Evolutionary conservation across 2,888 invertebrate species (phyloP), one percentile per base, ranked within the genome.

Genomic region (Gibbula magus): DNA sequence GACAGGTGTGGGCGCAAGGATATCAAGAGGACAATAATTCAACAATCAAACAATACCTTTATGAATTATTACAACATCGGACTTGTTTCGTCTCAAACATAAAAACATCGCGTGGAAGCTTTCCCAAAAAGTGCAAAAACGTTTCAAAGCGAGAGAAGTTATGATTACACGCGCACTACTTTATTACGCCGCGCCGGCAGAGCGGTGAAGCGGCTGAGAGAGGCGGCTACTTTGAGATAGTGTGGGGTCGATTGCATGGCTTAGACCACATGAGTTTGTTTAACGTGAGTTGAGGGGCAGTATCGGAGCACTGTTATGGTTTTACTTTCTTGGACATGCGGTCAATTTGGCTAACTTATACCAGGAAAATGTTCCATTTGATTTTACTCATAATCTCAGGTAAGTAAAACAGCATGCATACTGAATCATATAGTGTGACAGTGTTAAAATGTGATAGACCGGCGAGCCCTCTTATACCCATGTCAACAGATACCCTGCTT

Each of bases 191-290:
- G 61, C 61, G 61, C 61, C 29, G 13, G 61, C 25, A 16, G 61
- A 29, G 61, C 61, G 25, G 61, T 61, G 61, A 25, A 29, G 10
- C 29, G 61, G 61, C 61, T 29, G 61, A 16, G 61, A 61, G 61
- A 61, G 61, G 61, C 61, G 61, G 61, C 61, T 61, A 61, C 61
- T 61, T 61, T 61, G 61, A 61, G 61, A 61, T 61, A 25, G 61
- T 61, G 61, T 61, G 25, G 61, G 61, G 61, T 61, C 61, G 61
- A 61, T 61, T 29, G 25, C 61, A 61, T 29, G 61, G 61, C 61
- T 29, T 45, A 22, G 61, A 29, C 61, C 61, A 61, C 61, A 61
- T 61, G 61, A 61, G 61, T 61, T 61, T 61, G 61, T 61, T 61
- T 61, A 61, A 29, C 61, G 61, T 61, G 61, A 29, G 29, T 61